phyloP scores from a whole-genome alignment of 2,797 vertebrate species.

The Melanotaenia trifasciata region DNA sequence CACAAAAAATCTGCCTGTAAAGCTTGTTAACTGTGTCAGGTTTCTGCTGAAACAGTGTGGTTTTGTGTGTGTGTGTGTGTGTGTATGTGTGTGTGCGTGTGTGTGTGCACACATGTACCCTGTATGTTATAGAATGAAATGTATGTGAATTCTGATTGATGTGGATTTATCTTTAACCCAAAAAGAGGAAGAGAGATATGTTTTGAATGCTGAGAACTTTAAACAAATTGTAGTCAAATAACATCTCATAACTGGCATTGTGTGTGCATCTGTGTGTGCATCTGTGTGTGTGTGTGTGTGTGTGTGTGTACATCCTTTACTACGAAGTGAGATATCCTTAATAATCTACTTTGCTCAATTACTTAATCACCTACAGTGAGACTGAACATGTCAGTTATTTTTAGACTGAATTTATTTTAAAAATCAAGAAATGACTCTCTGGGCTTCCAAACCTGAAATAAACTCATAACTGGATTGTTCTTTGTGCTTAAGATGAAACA shows the following conservation, averaged over 20 bases:
- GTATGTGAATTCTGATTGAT: constrained; percentile 15
- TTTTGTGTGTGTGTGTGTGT: constrained; percentile 17
- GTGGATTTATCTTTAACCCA: constrained; percentile 52
- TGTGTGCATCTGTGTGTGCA: not conserved
- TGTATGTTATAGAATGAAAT: constrained; percentile 16
- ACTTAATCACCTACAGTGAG: not conserved
- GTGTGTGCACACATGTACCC: constrained; percentile 1
- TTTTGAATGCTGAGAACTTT: constrained; percentile 7
- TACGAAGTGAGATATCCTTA: not conserved
- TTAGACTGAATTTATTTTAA: no score
- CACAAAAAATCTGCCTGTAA: constrained; percentile 29
- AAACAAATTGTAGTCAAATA: constrained; percentile 20
- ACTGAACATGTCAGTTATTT: not conserved
- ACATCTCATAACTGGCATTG: not conserved
- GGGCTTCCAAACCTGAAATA: not conserved
- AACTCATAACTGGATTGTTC: not conserved
- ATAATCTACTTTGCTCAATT: not conserved
- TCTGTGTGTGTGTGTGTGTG: not conserved
- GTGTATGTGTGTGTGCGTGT: not conserved
- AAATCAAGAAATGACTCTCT: not conserved
- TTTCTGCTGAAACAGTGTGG: constrained; percentile 45
- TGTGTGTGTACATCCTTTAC: not conserved
- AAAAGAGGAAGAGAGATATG: constrained; percentile 50
- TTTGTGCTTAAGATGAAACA: not conserved
- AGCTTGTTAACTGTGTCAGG: constrained; percentile 46